Evolutionary conservation across 1,140 invertebrate species (phyloP).

Genomic region (Zaprionus kolodkinae): DNA sequence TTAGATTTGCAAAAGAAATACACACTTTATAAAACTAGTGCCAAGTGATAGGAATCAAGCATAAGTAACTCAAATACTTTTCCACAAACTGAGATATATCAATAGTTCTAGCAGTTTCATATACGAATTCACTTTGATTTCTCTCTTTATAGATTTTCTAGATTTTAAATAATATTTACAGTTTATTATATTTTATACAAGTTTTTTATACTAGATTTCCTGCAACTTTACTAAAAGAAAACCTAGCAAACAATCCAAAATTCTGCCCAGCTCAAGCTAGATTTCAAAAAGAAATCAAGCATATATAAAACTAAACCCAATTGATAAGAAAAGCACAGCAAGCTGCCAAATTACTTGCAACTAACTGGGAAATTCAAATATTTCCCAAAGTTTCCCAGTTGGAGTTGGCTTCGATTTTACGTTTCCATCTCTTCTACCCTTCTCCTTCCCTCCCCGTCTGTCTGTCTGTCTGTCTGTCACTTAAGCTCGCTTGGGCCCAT

Average conservation of each 20-base stretch:
- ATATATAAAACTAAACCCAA: neutral
- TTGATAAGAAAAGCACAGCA: neutral
- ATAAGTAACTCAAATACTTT: neutral
- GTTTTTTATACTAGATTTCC: too few relatives aligned
- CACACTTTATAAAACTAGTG: neutral
- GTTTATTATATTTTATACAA: too few relatives aligned
- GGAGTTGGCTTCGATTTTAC: neutral
- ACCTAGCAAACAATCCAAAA: too few relatives aligned
- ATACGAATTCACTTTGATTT: neutral
- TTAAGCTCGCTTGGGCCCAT: slow-evolving; percentile 36
- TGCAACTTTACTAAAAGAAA: too few relatives aligned
- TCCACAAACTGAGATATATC: neutral
- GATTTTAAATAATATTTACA: too few relatives aligned
- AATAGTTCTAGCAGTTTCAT: neutral
- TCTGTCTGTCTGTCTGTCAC: slow-evolving; percentile 17
- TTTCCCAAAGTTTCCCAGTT: neutral
- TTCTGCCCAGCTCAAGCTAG: neutral
- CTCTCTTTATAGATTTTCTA: neutral
- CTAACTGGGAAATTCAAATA: neutral
- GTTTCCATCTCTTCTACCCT: neutral
- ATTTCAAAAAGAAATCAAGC: neutral
- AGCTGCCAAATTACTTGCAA: neutral
- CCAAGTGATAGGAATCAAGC: neutral
- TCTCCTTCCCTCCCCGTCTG: neutral
- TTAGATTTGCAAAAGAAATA: too few relatives aligned